A percentile compares a stretch with the other conserved stretches of the same genome.
These are phyloP conservation scores for Amphiprion percula DNA, from an alignment of 2,113 vertebrate species.

Conservation along the genomic window DNA sequence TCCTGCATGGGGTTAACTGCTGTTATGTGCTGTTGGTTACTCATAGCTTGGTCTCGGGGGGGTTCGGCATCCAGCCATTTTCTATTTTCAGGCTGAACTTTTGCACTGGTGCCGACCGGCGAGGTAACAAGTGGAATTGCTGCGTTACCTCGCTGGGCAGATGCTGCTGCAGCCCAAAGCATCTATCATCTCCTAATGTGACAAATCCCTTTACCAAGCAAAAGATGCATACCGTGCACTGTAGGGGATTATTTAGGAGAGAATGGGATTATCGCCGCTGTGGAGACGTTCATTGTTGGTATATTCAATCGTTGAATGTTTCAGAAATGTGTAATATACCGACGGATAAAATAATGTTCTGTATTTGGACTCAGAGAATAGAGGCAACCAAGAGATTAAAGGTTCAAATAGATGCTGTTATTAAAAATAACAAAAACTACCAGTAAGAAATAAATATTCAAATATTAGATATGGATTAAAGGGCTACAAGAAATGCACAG, in stretches of 20 bases:
- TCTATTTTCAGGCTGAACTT: constrained; percentile 78
- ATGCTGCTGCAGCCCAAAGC: constrained; percentile 38
- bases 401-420: too few relatives aligned
- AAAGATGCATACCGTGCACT: constrained; percentile 1
- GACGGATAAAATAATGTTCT: not conserved
- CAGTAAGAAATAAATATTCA: too few relatives aligned
- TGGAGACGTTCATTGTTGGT: not conserved
- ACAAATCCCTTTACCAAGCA: constrained; percentile 63
- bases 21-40: constrained; percentile 77
- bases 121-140: constrained; percentile 70
- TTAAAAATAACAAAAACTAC: too few relatives aligned
- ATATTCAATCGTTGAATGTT: not conserved
- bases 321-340: not conserved
- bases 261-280: constrained; percentile 37
- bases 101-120: constrained; percentile 61
- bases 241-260: constrained; percentile 29
- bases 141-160: constrained; percentile 32
- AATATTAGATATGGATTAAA: too few relatives aligned
- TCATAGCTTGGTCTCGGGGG: constrained; percentile 71
- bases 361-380: not conserved
- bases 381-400: not conserved
- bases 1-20: constrained; percentile 75
- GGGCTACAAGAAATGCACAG: too few relatives aligned
- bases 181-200: constrained; percentile 59
- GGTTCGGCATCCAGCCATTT: constrained; percentile 64